phyloP scores from a whole-genome alignment of 2,797 vertebrate genomes.

The Myripristis jacobus region DNA sequence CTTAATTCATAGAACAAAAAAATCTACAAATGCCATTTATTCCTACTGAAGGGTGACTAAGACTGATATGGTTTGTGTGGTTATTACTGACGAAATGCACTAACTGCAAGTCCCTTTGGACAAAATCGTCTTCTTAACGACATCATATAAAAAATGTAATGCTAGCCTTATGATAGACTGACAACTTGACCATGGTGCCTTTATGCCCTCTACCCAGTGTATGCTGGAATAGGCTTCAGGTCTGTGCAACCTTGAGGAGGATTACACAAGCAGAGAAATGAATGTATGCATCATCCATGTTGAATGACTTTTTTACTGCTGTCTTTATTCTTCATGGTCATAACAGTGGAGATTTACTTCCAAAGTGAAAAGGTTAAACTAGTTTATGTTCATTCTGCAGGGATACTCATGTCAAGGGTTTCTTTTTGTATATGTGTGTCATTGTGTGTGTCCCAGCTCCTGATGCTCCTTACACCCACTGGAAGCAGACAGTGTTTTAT shows the following conservation, averaged over 20 bases:
- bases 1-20: no score
- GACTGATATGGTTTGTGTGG: no score
- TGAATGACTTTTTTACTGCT: not conserved
- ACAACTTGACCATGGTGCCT: constrained; percentile 8
- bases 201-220: not conserved
- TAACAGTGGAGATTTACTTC: not conserved
- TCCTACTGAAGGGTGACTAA: no score
- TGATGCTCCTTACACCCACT: constrained; percentile 96
- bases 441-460: constrained; percentile 84
- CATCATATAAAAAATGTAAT: no score
- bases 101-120: no score
- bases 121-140: no score
- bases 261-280: not conserved
- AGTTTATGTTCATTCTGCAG: not conserved
- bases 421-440: constrained; percentile 4
- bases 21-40: no score
- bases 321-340: no score
- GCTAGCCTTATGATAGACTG: constrained; percentile 6
- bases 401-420: not conserved
- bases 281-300: not conserved
- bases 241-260: not conserved
- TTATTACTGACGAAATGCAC: no score
- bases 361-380: not conserved
- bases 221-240: not conserved
- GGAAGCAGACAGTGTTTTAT: constrained; percentile 99